Percentiles rank a stretch among this genome's conserved stretches.
Evolutionary conservation across 2,888 invertebrate genomes (phyloP).

Genomic region (Amphimallon solstitiale): DNA sequence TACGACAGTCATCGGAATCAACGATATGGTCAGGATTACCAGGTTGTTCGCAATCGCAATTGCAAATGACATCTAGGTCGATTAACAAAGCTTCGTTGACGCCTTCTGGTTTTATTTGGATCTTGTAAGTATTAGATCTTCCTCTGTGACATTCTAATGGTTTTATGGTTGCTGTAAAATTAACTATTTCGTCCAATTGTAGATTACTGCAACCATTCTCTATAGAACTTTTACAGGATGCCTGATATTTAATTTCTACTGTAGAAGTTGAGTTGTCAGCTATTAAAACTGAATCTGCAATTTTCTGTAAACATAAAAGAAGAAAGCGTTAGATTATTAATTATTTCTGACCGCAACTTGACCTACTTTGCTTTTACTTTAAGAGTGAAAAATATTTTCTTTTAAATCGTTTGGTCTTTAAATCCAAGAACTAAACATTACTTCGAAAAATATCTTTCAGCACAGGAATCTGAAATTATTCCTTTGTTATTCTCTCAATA

Average conservation of each 20-base stretch:
- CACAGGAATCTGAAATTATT: too few species aligned
- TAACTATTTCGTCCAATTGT: constrained; percentile 69
- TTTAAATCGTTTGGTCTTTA: too few species aligned
- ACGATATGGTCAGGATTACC: constrained; percentile 56
- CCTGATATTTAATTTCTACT: constrained; percentile 70
- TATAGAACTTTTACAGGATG: constrained; percentile 59
- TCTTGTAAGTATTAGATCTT: constrained; percentile 59
- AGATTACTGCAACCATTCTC: constrained; percentile 72
- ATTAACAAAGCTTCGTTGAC: constrained; percentile 75
- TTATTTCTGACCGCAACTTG: too few species aligned
- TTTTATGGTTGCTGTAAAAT: constrained; percentile 68
- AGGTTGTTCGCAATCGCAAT: constrained; percentile 52
- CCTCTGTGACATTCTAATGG: constrained; percentile 69
- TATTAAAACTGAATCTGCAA: constrained; percentile 63
- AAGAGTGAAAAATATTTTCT: too few species aligned
- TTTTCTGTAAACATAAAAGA: constrained; percentile 62
- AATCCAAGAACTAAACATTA: too few species aligned
- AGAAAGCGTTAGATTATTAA: too few species aligned
- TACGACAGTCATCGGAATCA: constrained; percentile 62
- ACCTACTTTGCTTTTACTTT: too few species aligned
- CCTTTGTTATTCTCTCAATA: too few species aligned
- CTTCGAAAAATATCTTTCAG: too few species aligned
- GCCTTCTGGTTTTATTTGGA: constrained; percentile 77
- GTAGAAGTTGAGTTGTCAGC: constrained; percentile 59
- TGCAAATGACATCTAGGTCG: constrained; percentile 68